Conservation (phyloP, 2,797 vertebrate species). For the Poeciliopsis turneri region DNA sequence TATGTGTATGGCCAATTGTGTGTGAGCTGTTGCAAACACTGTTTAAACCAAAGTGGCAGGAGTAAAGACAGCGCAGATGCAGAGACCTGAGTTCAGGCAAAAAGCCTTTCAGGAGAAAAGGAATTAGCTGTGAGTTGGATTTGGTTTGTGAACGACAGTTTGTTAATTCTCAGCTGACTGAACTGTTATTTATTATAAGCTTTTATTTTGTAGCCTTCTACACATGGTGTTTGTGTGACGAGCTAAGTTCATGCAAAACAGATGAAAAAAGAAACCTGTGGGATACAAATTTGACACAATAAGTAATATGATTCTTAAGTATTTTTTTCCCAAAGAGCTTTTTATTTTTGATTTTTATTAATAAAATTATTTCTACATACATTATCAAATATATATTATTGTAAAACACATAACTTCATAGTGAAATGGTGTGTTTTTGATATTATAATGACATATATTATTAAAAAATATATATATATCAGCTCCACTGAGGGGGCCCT, state of each 20-base stretch:
- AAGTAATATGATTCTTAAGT: neutral
- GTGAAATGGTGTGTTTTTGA: too few relatives aligned
- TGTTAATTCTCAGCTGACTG: neutral
- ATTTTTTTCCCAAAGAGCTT: neutral
- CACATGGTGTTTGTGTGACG: neutral
- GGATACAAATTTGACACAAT: neutral
- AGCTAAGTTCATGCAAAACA: neutral
- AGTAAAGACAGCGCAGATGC: neutral
- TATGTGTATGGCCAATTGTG: neutral
- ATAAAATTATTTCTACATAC: too few relatives aligned
- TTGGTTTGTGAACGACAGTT: neutral
- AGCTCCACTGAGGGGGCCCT: too few relatives aligned
- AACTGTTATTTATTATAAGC: neutral
- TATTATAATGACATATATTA: too few relatives aligned
- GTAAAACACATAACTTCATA: too few relatives aligned
- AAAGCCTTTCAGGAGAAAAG: neutral
- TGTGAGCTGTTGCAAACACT: neutral
- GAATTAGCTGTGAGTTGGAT: neutral
- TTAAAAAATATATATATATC: too few relatives aligned
- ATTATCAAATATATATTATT: too few relatives aligned
- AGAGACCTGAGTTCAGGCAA: neutral
- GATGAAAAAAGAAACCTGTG: neutral
- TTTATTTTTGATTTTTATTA: too few relatives aligned
- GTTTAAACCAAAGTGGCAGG: neutral
- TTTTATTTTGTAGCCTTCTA: neutral